Base-by-base conservation (phyloP, 2,113 vertebrate species). In the Stigmatopora argus region DNA sequence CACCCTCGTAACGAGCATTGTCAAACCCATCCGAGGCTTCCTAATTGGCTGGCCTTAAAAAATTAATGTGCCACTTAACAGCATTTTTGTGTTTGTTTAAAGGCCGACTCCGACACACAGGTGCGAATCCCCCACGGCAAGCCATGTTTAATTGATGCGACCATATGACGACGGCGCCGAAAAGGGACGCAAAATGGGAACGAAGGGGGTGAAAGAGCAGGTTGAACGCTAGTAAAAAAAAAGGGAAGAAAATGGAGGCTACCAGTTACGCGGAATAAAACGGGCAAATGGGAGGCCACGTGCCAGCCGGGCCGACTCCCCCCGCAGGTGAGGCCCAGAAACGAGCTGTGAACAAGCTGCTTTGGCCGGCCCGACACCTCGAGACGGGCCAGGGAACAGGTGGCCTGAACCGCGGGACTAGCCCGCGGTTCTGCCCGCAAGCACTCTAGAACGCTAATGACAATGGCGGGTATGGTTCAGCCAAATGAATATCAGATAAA, bases 291-390 rank as follows among this genome's bases (percentile, higher is more conserved):
- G 11, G 72, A 65, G 58, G 58, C 46, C 34, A 79, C 0, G 31
- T 55, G 46, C 68, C 64, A 82, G 85, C 83, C 86, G 87, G 84
- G 66, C 79, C 78, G 71, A 74, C 69, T 77, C 85, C 86, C 85
- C 74, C 81, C 81, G 87, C 59, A 61, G 87, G 86, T 90, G 86
- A 82, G 74, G 79, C 78, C 84, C 84, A 70, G 82, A 83, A 84
- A 79, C 75, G 85, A 86, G 84, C 87, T 87, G 86, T 83, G 83
- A 90, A 87, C 86, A 86, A 87, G 82, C 86, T 89, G 83, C 88
- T 86, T 86, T 85, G 88, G 86, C 84, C 67, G 52, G 73, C 75
- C 79, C 56, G 71, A 75, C 74, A 75, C 81, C 66, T 78, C 75
- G 55, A 70, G 69, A 61, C 74, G 68, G 82, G 82, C 80, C 82